Conservation (phyloP, 1,140 invertebrate species). For the Nymphalis io region DNA sequence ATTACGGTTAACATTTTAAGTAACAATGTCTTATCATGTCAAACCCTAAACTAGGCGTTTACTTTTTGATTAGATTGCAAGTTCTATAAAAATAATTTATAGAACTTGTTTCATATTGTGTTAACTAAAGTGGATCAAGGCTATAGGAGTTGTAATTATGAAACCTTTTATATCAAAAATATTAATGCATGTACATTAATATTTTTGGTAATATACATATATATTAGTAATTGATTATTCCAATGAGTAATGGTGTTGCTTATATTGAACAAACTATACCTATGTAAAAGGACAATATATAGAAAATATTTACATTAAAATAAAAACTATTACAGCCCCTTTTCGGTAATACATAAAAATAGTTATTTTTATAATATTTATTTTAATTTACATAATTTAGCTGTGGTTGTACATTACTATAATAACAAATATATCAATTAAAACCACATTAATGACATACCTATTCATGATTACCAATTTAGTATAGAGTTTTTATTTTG, state of each 20-base stretch:
- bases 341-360: no score
- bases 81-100: no score
- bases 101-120: constrained; percentile 37
- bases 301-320: no score
- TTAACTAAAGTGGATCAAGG: constrained; percentile 58
- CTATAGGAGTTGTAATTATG: constrained; percentile 39
- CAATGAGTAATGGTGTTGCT: neutral
- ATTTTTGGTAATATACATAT: no score
- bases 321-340: no score
- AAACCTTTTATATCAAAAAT: constrained; percentile 23
- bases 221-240: no score
- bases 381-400: constrained; percentile 1
- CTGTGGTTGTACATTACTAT: neutral
- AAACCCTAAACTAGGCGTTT: constrained; percentile 60
- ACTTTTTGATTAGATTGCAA: constrained; percentile 65
- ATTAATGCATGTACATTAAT: no score
- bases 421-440: constrained; percentile 11
- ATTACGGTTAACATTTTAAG: constrained; percentile 42
- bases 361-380: neutral
- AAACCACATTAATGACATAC: constrained; percentile 7
- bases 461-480: neutral
- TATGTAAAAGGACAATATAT: no score
- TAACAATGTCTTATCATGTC: constrained; percentile 59
- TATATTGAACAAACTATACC: no score
- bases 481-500: neutral